phyloP scores from a whole-genome alignment of 1,140 invertebrate species.

The Drosophila micromelanica region DNA sequence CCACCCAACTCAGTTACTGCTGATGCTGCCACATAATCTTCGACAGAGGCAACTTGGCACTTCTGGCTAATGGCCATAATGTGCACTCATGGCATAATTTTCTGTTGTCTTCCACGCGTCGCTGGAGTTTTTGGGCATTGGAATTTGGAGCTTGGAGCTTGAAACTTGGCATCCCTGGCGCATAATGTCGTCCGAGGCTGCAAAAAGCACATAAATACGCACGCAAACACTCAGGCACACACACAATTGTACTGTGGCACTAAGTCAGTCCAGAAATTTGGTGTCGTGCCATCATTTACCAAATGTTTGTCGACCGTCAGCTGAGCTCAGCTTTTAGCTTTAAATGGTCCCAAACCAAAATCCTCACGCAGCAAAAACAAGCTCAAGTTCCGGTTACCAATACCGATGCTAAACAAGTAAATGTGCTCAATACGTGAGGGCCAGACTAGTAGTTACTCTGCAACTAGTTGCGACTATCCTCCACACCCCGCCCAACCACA shows the following conservation, averaged over 20 bases:
- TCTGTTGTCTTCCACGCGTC: slow-evolving; percentile 42
- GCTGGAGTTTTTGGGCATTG: slow-evolving; percentile 27
- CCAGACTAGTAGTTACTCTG: slow-evolving; percentile 7
- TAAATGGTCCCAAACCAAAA: slow-evolving; percentile 28
- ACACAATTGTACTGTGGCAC: slow-evolving; percentile 10
- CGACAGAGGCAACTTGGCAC: slow-evolving; percentile 38
- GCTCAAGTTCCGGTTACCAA: slow-evolving; percentile 3
- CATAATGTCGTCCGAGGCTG: slow-evolving; percentile 32
- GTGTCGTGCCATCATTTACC: slow-evolving; percentile 44
- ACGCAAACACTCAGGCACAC: slow-evolving; percentile 23
- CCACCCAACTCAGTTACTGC: background rate
- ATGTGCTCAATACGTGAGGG: no score
- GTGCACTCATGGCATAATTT: slow-evolving; percentile 58
- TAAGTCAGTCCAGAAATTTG: slow-evolving; percentile 32
- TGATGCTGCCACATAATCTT: slow-evolving; percentile 27
- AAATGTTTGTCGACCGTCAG: slow-evolving; percentile 45
- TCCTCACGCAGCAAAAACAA: slow-evolving; percentile 22
- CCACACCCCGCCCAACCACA: no score
- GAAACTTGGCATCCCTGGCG: slow-evolving; percentile 36
- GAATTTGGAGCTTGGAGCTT: slow-evolving; percentile 3
- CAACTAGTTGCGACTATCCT: no score
- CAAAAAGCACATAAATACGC: slow-evolving; percentile 38
- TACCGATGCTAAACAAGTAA: background rate
- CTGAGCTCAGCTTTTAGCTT: slow-evolving; percentile 50
- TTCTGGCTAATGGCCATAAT: slow-evolving; percentile 59